These are phyloP conservation scores for Drosophila biarmipes DNA, from an alignment of 1,140 invertebrate species.

Conservation along the genomic window DNA sequence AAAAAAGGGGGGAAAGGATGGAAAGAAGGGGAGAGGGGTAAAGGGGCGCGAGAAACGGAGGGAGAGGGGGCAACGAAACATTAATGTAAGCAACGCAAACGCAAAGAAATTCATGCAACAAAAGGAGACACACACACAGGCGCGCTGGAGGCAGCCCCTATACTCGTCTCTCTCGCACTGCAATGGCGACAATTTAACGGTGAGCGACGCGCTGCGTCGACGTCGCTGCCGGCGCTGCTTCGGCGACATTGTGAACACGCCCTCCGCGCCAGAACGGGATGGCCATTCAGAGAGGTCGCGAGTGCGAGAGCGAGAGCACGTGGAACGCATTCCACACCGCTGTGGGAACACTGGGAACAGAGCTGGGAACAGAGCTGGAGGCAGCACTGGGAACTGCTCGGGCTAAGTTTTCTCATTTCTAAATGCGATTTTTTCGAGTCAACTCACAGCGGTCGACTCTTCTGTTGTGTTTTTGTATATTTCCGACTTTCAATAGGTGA, in stretches of 20 bases:
- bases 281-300: background rate
- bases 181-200: constrained; percentile 71
- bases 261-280: constrained; percentile 48
- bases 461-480: too few relatives aligned
- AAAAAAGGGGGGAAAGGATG: background rate
- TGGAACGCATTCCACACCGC: constrained; percentile 2
- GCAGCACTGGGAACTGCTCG: background rate
- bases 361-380: constrained; percentile 1
- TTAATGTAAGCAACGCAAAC: constrained; percentile 68
- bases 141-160: background rate
- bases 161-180: constrained; percentile 58
- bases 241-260: constrained; percentile 40
- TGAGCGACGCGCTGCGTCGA: constrained; percentile 31
- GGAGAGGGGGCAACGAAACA: constrained; percentile 24
- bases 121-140: constrained; percentile 7
- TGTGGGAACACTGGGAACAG: constrained; percentile 49
- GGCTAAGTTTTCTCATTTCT: background rate
- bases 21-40: background rate
- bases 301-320: constrained; percentile 3
- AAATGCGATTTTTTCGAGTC: background rate
- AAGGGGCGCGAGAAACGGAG: background rate
- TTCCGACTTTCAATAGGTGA: too few relatives aligned
- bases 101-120: constrained; percentile 36
- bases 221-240: constrained; percentile 30
- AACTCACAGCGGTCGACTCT: background rate